These are phyloP conservation scores for Loxodonta africana DNA, from an alignment of 2,113 vertebrate species.

Conservation along the genomic window DNA sequence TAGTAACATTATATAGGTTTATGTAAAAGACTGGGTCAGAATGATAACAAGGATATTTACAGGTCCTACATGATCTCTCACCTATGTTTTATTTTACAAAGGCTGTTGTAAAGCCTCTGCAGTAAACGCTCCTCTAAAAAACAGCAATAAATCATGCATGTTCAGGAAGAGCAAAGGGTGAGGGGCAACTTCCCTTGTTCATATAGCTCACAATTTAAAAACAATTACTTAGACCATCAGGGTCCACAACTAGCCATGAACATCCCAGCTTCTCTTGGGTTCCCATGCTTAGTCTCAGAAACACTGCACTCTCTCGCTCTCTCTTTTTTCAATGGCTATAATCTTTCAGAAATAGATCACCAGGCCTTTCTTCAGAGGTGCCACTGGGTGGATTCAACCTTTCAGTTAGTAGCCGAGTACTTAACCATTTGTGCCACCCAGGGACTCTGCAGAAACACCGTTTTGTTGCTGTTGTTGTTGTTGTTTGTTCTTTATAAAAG, in stretches of 20 bases:
- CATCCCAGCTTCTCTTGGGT: background rate
- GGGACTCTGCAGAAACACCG: background rate
- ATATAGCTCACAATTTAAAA: background rate
- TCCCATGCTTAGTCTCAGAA: slow-evolving; percentile 41
- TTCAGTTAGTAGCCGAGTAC: background rate
- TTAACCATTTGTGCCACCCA: background rate
- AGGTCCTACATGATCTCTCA: no score
- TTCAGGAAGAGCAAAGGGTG: slow-evolving; percentile 1
- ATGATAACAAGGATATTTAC: background rate
- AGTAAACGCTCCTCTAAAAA: slow-evolving; percentile 28
- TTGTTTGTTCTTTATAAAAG: background rate
- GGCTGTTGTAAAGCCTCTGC: background rate
- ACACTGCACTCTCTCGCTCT: slow-evolving; percentile 30
- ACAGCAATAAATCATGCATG: background rate
- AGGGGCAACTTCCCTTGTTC: background rate
- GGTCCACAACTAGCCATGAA: background rate
- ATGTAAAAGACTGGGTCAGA: background rate
- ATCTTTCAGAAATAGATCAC: background rate
- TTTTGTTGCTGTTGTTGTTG: background rate
- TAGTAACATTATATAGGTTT: background rate
- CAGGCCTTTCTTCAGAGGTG: background rate
- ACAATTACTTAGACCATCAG: background rate
- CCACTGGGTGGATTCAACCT: background rate
- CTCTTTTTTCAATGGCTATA: background rate
- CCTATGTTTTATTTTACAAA: slow-evolving; percentile 7